Evolutionary conservation across 35 echinoderm and acorn worm genomes (phyloP).

Genomic region (Holothuria glaberrima): DNA sequence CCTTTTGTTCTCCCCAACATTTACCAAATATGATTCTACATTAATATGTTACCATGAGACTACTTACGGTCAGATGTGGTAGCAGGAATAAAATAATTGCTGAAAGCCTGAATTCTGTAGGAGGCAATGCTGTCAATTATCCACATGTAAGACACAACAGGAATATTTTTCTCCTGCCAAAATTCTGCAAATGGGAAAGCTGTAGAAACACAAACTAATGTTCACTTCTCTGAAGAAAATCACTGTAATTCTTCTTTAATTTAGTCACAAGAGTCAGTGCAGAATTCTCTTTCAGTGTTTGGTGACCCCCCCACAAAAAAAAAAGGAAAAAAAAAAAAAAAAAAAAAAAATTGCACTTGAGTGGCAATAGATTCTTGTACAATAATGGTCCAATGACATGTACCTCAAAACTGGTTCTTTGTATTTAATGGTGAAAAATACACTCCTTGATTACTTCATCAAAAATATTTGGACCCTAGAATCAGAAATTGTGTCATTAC

Average conservation of each 20-base stretch:
- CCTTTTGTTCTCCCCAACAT: too few species aligned
- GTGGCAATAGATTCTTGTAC: not conserved
- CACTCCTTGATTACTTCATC: not conserved
- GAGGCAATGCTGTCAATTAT: not conserved
- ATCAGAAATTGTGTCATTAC: not conserved
- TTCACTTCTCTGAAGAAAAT: not conserved
- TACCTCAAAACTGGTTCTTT: not conserved
- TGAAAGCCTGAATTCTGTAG: not conserved
- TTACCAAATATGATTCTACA: constrained; percentile 1
- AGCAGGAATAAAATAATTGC: too few species aligned
- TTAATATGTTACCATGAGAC: not conserved
- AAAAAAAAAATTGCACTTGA: not conserved
- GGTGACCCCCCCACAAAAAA: not conserved
- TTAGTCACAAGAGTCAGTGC: not conserved
- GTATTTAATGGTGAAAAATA: not conserved
- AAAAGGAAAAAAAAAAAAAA: not conserved
- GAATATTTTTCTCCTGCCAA: not conserved
- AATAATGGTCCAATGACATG: not conserved
- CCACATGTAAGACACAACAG: constrained; percentile 25
- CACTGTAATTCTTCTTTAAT: not conserved
- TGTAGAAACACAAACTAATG: not conserved
- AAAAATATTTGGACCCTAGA: not conserved
- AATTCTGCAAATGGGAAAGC: constrained; percentile 12
- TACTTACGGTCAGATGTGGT: constrained; percentile 18
- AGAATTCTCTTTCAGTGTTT: not conserved